Base-by-base conservation (phyloP, 2,888 invertebrate genomes). In the Tiliacea aurago region DNA sequence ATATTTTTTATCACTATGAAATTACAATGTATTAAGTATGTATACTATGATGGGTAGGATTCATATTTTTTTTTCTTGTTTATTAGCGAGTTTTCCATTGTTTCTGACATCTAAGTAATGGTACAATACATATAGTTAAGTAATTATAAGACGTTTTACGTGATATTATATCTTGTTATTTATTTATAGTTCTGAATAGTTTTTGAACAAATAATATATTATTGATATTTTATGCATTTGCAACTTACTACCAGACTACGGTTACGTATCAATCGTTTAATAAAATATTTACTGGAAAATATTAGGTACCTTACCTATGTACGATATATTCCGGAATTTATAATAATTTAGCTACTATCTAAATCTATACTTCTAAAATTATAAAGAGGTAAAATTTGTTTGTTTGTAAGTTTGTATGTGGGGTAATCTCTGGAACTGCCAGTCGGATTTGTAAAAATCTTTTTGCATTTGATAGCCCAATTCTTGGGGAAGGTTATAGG, bases 161-260 rank as follows among this genome's bases (percentile, higher is more conserved):
- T 87, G 86, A 86, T 88, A 88, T 87, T 87, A 86, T 81, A 81
- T 82, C 81, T 84, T 86, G 84, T 87, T 87, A 84, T 85, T 84
- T 87, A 86, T 85, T 87, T 81, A 69, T 84, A 82, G 58, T 81
- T 72, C 69, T 69, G 63, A 73, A 81, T 69, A 69, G 59, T 72
- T 78, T 71, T 64, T 71, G 62, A 78, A 55, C 47, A 78, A 64
- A 53, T 37, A 43, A 76, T 76, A 64, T 55, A 58, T 49, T 67
- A 71, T 58, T 61, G 45, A 65, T 77, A 80, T 61, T 68, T 55
- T 55, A 67, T 61, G 63, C 58, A 70, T 61, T 80, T 79, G 47
- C 61, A 66, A 65, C 23, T 80, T 64, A 53, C 13, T 63, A 67
- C 66, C 62, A 45, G 43, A 69, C 64, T 68, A 82, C 61, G 68